Evolutionary conservation across 2,888 invertebrate genomes (phyloP), one percentile per base, ranked within the genome.

Genomic region (Melanostoma scalare): DNA sequence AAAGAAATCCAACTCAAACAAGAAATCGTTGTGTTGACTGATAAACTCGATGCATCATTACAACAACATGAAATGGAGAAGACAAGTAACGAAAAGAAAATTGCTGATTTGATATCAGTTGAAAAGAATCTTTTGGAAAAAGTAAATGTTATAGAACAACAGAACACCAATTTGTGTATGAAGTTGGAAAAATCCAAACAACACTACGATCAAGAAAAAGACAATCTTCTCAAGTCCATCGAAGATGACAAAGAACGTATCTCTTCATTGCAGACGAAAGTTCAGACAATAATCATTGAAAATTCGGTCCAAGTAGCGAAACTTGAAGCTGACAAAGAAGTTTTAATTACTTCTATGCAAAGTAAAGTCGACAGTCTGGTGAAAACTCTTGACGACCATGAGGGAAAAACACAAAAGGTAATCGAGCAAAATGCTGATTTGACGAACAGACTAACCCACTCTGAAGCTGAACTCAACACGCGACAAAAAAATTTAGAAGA

Each of bases 271-370:
- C 5, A 63, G 0, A 33, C 65, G 9, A n/a, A 31, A 33, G 4
- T 68, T 60, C 61, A 44, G 0, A 61, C 4, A 20, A 10, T 61
- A 6, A 61, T 8, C 6, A 60, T 48, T 36, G 71, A 65, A 50
- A 67, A 36, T 6, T 44, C 8, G 6, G 4, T 42, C 8, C 6
- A 63, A 63, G 8, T 68, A 4, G 50, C 36, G 9, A 50, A 60
- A 30, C 58, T 55, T 0, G 48, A 78, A 46, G 10, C 2, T 42
- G 76, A 81, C 6, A 81, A 60, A 31, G 31, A n/a, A 9, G 5
- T 5, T 5, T 36, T 76, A 36, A 48, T 71, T 3, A 10, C n/a
- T 46, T 63, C 52, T 30, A 53, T 75, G 46, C 61, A 69, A 30
- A 10, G 42, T 5, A 48, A 36, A 58, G 9, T 79, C 3, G 42